Evolutionary conservation across 2,888 invertebrate species (phyloP), one percentile per base, ranked within the genome.

Genomic region (Trichopria drosophilae): DNA sequence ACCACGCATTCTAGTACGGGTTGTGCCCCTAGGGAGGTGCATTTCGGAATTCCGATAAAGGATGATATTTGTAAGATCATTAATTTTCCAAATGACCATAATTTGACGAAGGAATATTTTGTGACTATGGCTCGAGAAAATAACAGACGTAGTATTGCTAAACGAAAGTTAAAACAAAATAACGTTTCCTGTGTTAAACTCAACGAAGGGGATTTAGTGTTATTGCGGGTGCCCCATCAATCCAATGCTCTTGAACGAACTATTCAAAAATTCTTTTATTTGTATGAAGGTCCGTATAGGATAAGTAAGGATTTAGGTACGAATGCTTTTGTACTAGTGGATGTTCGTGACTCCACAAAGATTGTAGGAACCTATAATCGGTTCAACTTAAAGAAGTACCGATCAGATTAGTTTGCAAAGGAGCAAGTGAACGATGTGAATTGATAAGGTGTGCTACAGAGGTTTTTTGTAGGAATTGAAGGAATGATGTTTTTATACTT

Each of bases 281-380:
- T n/a, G n/a, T n/a, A n/a, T n/a, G n/a, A n/a, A n/a, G n/a, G n/a
- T n/a, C n/a, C n/a, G n/a, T n/a, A n/a, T 13, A 13, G n/a, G 6
- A 13, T 28, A 12, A 28, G 13, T 28, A 28, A 28, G 13, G 6
- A 12, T n/a, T 4, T 28, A 28, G 13, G 13, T 28, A 3, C 6
- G 13, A 28, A 28, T 5, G 28, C 28, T 28, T 28, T 12, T 13
- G 28, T 12, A 13, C 28, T 28, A n/a, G n/a, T 13, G n/a, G 28
- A 28, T 12, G 13, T n/a, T 12, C 3, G 13, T 28, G 6, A 28
- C 13, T 6, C n/a, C 6, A 3, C 3, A 28, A 28, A 28, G 13
- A 28, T 28, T 28, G 13, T 12, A 28, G 28, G 28, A 5, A 28
- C 28, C n/a, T 28, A 28, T 28, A 28, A 28, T 28, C 28, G 28